A percentile compares a stretch with the other conserved stretches of the same genome.
These are phyloP conservation scores for Sebastes nivosus DNA, from an alignment of 2,797 vertebrate genomes.

Conservation along the genomic window DNA sequence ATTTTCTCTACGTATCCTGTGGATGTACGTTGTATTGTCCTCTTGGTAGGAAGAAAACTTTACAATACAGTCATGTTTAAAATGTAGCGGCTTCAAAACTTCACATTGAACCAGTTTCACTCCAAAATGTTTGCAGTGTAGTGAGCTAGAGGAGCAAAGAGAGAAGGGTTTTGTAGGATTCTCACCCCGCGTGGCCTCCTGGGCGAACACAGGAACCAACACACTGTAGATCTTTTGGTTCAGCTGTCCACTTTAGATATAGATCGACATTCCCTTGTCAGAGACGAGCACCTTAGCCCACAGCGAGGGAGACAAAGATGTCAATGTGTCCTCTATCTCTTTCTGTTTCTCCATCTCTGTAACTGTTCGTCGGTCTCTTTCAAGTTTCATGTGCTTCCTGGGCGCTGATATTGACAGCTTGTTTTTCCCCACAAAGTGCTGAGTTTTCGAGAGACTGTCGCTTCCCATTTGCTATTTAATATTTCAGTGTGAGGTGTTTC, in stretches of 20 bases:
- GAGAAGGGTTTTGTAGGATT: not conserved
- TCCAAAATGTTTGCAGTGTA: not conserved
- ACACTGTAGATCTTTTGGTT: slow-evolving; percentile 9
- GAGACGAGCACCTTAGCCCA: slow-evolving; percentile 37
- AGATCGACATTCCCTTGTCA: slow-evolving; percentile 48
- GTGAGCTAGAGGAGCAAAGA: not conserved
- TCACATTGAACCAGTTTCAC: not conserved
- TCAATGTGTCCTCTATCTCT: slow-evolving; percentile 29
- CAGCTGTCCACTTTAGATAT: slow-evolving; percentile 59
- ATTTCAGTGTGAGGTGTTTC: slow-evolving; percentile 75
- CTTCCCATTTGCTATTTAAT: slow-evolving; percentile 80
- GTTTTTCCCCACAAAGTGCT: slow-evolving; percentile 67
- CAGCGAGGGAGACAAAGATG: slow-evolving; percentile 42
- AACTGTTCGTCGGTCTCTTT: slow-evolving; percentile 28
- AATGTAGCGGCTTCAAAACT: not conserved
- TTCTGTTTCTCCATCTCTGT: slow-evolving; percentile 30
- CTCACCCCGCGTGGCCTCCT: not conserved
- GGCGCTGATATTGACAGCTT: slow-evolving; percentile 70
- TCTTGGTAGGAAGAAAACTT: not conserved
- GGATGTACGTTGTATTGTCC: not conserved
- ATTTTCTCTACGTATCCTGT: not conserved
- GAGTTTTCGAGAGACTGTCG: slow-evolving; percentile 76
- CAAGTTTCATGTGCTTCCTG: slow-evolving; percentile 21
- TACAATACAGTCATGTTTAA: not conserved
- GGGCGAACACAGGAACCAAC: not conserved